These are phyloP conservation scores for Lasiommata megera DNA, from an alignment of 2,888 invertebrate species.

Conservation along the genomic window DNA sequence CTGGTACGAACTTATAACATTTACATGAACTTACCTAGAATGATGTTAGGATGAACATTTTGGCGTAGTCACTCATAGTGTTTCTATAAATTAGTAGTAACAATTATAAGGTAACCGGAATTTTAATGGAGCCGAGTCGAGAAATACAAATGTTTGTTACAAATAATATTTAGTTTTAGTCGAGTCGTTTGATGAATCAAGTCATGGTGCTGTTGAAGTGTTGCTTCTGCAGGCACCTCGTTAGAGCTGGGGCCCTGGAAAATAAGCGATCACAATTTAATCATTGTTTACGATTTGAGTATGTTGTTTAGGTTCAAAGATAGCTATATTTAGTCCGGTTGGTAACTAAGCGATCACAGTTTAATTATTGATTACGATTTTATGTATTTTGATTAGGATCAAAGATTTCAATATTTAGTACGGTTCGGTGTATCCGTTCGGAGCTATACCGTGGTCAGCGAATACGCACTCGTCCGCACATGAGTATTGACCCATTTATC, in stretches of 20 bases:
- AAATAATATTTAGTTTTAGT: constrained; percentile 41
- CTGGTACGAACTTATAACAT: constrained; percentile 17
- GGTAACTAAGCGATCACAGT: constrained; percentile 47
- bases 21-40: constrained; percentile 22
- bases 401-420: constrained; percentile 47
- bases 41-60: constrained; percentile 32
- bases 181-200: constrained; percentile 51
- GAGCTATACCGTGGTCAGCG: constrained; percentile 20
- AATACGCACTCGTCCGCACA: constrained; percentile 7
- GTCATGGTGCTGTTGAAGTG: constrained; percentile 66
- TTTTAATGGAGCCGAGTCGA: constrained; percentile 53
- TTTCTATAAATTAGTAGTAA: constrained; percentile 38
- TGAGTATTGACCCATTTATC: constrained; percentile 27
- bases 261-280: constrained; percentile 36
- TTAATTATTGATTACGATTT: constrained; percentile 36
- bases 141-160: constrained; percentile 60
- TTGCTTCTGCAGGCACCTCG: constrained; percentile 68
- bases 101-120: constrained; percentile 45
- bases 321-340: constrained; percentile 42
- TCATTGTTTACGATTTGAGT: constrained; percentile 35
- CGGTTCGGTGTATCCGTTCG: constrained; percentile 25
- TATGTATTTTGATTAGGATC: constrained; percentile 38
- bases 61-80: constrained; percentile 35
- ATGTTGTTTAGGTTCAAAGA: constrained; percentile 45
- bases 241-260: constrained; percentile 75